Base-by-base conservation (phyloP, 2,888 invertebrate genomes). In the Mylabris sibirica region DNA sequence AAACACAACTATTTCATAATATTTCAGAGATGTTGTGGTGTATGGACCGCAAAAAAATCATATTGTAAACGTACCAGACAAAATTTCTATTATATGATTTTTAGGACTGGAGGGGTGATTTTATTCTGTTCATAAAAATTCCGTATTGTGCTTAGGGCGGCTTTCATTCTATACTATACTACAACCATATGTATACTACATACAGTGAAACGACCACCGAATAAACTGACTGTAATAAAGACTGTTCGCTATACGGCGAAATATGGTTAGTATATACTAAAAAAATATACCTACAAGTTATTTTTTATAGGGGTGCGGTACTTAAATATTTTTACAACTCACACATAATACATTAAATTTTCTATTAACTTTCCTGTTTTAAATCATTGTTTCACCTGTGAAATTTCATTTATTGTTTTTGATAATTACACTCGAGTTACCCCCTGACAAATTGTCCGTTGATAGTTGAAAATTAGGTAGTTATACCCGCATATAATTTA, bases 71-170 rank as follows among this genome's bases (percentile, higher is more conserved):
- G 70, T 65, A 69, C 60, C 75, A 74, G 72, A 70, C 74, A 78
- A 76, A 75, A 79, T 77, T 78, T 77, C 78, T 75, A 76, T 79
- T 74, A 74, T 77, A 75, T 70, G 75, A 77, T 53, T 78, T 77
- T 78, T 74, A 75, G 75, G 75, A 74, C 65, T 49, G 49, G 49
- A 49, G 20, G 22, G 53, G 75, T 74, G 76, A 77, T 78, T 78
- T 78, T 75, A 74, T 76, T 74, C 75, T 69, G 72, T 78, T 77
- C 76, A 79, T 79, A 79, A 79, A 78, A 79, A 79, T 78, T 78
- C 78, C 77, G 72, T 72, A 76, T 76, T 76, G 74, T 69, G 76
- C 77, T 74, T 60, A 71, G 73, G 68, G 76, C 71, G 75, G 78
- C 73, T 78, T 77, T 76, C 76, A 74, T 75, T 70, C 66, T 70